phyloP scores from a whole-genome alignment of 2,888 invertebrate genomes.

The Syrista parreyssii region DNA sequence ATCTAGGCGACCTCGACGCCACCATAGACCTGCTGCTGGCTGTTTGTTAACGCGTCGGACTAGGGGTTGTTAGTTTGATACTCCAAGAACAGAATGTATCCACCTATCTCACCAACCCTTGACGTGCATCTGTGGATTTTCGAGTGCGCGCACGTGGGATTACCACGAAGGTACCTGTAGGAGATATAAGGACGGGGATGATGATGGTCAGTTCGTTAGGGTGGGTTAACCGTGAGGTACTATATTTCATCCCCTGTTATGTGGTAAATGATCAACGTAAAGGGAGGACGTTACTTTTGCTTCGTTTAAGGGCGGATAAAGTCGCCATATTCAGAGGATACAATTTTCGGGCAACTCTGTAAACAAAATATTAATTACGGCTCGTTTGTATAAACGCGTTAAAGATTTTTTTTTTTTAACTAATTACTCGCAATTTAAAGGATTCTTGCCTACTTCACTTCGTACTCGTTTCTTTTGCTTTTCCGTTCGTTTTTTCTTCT shows the following conservation, averaged over 20 bases:
- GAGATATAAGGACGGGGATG: not conserved
- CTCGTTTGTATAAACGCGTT: not conserved
- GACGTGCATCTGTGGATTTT: not conserved
- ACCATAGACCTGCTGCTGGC: conserved; percentile 42
- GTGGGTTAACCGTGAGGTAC: not conserved
- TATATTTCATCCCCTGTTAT: not conserved
- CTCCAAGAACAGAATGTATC: not conserved
- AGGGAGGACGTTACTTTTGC: not conserved
- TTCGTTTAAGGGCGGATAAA: not conserved
- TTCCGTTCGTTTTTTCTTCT: not conserved
- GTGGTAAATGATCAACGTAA: not conserved
- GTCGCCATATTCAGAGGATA: not conserved
- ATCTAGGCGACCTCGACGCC: conserved; percentile 9
- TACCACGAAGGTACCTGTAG: not conserved
- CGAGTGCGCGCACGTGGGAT: not conserved
- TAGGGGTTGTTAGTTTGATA: not conserved
- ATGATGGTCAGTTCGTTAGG: not conserved
- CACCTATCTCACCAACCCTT: not conserved
- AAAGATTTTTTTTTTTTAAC: not conserved
- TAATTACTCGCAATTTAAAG: not conserved
- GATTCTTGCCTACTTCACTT: not conserved
- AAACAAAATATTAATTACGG: not conserved
- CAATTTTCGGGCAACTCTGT: not conserved
- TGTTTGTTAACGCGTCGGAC: conserved; percentile 38
- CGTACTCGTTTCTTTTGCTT: not conserved